Conservation (phyloP, 2,797 vertebrate genomes). For the Enteromius thamalakanensis region DNA sequence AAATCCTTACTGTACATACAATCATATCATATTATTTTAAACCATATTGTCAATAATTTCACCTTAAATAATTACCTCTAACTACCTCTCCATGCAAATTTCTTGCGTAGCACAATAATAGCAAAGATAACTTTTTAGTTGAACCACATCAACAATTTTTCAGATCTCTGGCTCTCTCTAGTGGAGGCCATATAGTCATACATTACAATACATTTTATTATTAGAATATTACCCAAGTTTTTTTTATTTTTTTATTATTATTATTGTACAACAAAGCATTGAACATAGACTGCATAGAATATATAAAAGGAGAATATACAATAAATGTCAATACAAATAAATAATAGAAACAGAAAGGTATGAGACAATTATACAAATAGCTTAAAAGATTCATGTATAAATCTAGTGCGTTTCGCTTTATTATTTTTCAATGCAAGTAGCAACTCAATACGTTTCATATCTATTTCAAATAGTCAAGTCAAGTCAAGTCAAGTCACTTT, state of each 20-base stretch:
- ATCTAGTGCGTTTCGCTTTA: too few relatives aligned
- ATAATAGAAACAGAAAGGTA: too few relatives aligned
- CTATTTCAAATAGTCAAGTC: background rate
- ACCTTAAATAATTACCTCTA: background rate
- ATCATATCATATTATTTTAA: background rate
- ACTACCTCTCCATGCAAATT: background rate
- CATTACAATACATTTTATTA: background rate
- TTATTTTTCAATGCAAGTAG: background rate
- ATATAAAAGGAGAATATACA: too few relatives aligned
- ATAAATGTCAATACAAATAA: too few relatives aligned
- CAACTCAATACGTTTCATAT: background rate
- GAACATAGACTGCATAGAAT: too few relatives aligned
- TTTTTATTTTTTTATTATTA: too few relatives aligned
- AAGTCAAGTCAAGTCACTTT: too few relatives aligned
- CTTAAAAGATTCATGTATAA: too few relatives aligned
- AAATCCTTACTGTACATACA: background rate
- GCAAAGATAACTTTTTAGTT: background rate
- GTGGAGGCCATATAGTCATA: background rate
- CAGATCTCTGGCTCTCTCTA: conserved; percentile 3
- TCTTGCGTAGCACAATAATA: background rate
- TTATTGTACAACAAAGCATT: too few relatives aligned
- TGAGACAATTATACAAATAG: too few relatives aligned
- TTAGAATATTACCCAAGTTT: background rate
- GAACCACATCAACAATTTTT: background rate
- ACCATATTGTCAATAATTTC: background rate